phyloP scores from a whole-genome alignment of 2,797 vertebrate species.

The Allobates femoralis region DNA sequence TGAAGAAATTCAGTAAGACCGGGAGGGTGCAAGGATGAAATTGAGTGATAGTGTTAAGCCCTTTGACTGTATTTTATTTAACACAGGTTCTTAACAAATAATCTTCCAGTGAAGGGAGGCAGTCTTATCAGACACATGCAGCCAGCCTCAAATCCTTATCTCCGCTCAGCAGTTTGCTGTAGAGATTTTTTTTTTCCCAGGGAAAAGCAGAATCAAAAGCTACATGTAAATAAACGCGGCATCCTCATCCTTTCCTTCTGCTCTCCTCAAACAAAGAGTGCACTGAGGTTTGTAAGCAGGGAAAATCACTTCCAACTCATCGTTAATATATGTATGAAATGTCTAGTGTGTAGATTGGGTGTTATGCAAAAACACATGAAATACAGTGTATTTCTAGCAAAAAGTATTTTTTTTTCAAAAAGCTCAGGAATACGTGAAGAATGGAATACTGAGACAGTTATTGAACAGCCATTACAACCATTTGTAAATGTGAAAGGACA shows the following conservation, averaged over 20 bases:
- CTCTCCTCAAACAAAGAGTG: slow-evolving; percentile 45
- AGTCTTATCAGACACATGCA: slow-evolving; percentile 91
- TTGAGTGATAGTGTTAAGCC: slow-evolving; percentile 75
- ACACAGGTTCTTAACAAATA: slow-evolving; percentile 73
- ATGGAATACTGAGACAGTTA: background rate
- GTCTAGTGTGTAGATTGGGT: background rate
- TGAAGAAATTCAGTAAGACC: slow-evolving; percentile 55
- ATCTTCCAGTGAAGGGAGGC: slow-evolving; percentile 73
- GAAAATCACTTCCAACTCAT: slow-evolving; percentile 22
- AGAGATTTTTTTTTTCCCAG: slow-evolving; percentile 79
- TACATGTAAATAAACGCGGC: slow-evolving; percentile 54
- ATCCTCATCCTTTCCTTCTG: slow-evolving; percentile 18
- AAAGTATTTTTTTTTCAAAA: background rate
- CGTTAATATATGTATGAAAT: background rate
- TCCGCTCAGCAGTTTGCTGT: slow-evolving; percentile 84
- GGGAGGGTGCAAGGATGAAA: slow-evolving; percentile 62
- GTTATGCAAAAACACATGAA: background rate
- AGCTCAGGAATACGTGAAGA: background rate
- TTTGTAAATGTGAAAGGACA: slow-evolving; percentile 55
- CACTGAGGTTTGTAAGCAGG: slow-evolving; percentile 21
- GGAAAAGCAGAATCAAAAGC: slow-evolving; percentile 73
- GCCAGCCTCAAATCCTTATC: slow-evolving; percentile 91
- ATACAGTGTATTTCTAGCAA: background rate
- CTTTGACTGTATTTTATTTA: slow-evolving; percentile 75
- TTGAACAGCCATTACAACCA: slow-evolving; percentile 32